These are phyloP conservation scores for Pholis gunnellus DNA, from an alignment of 2,113 vertebrate species.

Conservation along the genomic window DNA sequence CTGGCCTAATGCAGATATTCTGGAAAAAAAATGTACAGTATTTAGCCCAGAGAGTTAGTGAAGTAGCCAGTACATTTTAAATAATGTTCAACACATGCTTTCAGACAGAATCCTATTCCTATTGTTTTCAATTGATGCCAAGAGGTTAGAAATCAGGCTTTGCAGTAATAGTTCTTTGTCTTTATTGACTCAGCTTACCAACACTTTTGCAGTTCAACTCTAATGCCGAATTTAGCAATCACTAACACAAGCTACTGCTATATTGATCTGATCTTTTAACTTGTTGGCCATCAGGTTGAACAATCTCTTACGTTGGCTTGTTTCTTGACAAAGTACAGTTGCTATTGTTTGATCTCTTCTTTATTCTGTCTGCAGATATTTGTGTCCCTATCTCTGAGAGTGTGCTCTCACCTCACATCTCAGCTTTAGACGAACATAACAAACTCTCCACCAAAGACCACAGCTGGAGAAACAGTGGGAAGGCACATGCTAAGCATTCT, in stretches of 20 bases:
- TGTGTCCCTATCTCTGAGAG: slow-evolving; percentile 92
- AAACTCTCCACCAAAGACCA: slow-evolving; percentile 90
- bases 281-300: background rate
- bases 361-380: slow-evolving; percentile 83
- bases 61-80: slow-evolving; percentile 36
- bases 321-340: background rate
- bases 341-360: background rate
- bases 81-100: slow-evolving; percentile 62
- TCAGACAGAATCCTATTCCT: slow-evolving; percentile 13
- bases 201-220: background rate
- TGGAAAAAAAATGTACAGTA: slow-evolving; percentile 20
- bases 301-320: background rate
- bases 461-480: slow-evolving; percentile 91
- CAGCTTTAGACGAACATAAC: slow-evolving; percentile 89
- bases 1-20: slow-evolving; percentile 36
- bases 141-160: slow-evolving; percentile 31
- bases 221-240: background rate
- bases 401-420: slow-evolving; percentile 90
- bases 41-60: slow-evolving; percentile 24
- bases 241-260: background rate
- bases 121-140: slow-evolving; percentile 30
- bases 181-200: slow-evolving; percentile 7
- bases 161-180: background rate
- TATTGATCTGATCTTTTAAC: background rate
- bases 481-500: slow-evolving; percentile 87